Percentiles rank a stretch among this genome's conserved stretches.
These are phyloP conservation scores for Crotalus tigris DNA, from an alignment of 2,113 vertebrate genomes.

Conservation along the genomic window DNA sequence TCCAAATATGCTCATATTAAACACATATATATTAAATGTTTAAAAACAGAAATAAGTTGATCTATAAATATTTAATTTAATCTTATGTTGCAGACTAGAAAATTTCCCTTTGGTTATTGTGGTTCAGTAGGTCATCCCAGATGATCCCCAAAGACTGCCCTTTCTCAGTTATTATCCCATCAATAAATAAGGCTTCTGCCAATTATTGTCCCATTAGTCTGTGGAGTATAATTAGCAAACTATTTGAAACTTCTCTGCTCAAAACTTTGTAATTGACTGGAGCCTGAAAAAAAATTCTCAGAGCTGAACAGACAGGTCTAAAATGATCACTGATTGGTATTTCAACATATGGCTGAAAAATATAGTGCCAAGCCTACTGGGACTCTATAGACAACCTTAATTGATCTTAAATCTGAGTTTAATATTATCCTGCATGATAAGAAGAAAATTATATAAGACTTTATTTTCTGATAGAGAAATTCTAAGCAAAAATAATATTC, in stretches of 20 bases:
- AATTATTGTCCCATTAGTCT: neutral
- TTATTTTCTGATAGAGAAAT: neutral
- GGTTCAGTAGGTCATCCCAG: neutral
- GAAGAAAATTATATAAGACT: neutral
- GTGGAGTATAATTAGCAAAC: neutral
- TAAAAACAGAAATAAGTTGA: neutral
- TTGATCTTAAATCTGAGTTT: neutral
- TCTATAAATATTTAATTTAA: neutral
- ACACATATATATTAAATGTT: neutral
- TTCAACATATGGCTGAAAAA: neutral
- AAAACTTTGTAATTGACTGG: neutral
- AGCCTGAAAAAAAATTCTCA: neutral
- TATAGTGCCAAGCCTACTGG: neutral
- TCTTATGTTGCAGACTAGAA: neutral
- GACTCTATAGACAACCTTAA: neutral
- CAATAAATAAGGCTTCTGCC: neutral
- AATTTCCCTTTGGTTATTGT: neutral
- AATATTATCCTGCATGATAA: neutral
- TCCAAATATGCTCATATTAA: neutral
- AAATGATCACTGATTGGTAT: neutral
- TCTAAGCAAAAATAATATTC: neutral
- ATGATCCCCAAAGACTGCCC: neutral
- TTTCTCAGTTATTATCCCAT: neutral
- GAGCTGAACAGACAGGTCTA: neutral
- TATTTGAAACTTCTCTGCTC: neutral